Conservation (phyloP, 1,140 invertebrate genomes). For the Bombus sibiricus region DNA sequence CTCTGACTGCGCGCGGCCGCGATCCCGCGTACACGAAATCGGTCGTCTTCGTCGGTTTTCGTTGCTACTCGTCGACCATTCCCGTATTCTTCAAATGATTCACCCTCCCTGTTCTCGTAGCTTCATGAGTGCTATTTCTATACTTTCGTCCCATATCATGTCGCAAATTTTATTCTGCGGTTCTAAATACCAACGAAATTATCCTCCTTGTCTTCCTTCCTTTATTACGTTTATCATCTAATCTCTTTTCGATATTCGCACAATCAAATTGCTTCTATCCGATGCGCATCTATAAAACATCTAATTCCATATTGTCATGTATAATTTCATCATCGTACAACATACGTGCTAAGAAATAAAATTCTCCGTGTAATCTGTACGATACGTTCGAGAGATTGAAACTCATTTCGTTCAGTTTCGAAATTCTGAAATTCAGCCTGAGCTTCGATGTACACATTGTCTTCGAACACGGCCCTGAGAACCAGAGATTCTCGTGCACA, state of each 20-base stretch:
- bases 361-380: not conserved
- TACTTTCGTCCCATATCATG: not conserved
- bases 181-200: not conserved
- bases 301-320: not conserved
- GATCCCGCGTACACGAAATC: constrained; percentile 40
- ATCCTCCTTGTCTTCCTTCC: not conserved
- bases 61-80: constrained; percentile 46
- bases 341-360: not conserved
- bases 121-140: not conserved
- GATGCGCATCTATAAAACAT: not conserved
- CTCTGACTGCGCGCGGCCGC: constrained; percentile 22
- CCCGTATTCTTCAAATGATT: constrained; percentile 16
- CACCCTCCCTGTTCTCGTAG: not conserved
- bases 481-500: not conserved
- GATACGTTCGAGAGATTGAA: not conserved
- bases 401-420: not conserved
- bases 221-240: not conserved
- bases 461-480: constrained; percentile 16
- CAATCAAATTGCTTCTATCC: no score
- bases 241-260: not conserved
- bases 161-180: not conserved
- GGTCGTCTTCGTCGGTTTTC: constrained; percentile 37
- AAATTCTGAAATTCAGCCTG: not conserved
- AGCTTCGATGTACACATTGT: not conserved
- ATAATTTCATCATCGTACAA: constrained; percentile 14